Base-by-base conservation (phyloP, 2,888 invertebrate species). In the Cantharis flavilabris region DNA sequence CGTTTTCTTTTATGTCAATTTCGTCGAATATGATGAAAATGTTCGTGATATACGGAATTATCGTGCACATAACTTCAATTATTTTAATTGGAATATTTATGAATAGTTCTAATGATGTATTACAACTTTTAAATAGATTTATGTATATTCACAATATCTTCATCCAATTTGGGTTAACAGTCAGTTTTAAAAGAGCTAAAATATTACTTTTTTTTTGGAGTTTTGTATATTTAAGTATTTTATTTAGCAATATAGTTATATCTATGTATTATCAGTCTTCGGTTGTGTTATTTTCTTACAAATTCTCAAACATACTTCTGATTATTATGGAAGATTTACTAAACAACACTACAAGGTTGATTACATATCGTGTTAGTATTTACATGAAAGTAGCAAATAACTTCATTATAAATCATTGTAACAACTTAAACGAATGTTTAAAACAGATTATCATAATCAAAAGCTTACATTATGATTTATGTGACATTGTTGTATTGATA, bases 291-390 rank as follows among this genome's bases (percentile, higher is more conserved):
- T 2, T n/a, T 7, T 7, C 3, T n/a, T 49, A 7, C 10, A 7
- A 7, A 0, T n/a, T n/a, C 5, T 49, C 49, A n/a, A 49, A 7
- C 2, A 1, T 13, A n/a, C 2, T 49, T 1, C 0, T n/a, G 0
- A n/a, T n/a, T 5, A 1, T 7, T 49, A n/a, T 49, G 7, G n/a
- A 0, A n/a, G n/a, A n/a, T 2, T 49, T 49, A 49, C 2, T 49
- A 49, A 49, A n/a, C 7, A n/a, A n/a, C 7, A 49, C n/a, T n/a
- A 7, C 49, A n/a, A 49, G 49, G n/a, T 49, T n/a, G 7, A 2
- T 2, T 49, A n/a, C n/a, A n/a, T n/a, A n/a, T 7, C 49, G 49
- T 49, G 13, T 49, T 49, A 49, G n/a, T 9, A 49, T 7, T 49
- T 49, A 49, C 2, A n/a, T 49, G n/a, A 49, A 49, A 49, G 7